Conservation (phyloP, 2,888 invertebrate genomes). For the Lithodes maja region DNA sequence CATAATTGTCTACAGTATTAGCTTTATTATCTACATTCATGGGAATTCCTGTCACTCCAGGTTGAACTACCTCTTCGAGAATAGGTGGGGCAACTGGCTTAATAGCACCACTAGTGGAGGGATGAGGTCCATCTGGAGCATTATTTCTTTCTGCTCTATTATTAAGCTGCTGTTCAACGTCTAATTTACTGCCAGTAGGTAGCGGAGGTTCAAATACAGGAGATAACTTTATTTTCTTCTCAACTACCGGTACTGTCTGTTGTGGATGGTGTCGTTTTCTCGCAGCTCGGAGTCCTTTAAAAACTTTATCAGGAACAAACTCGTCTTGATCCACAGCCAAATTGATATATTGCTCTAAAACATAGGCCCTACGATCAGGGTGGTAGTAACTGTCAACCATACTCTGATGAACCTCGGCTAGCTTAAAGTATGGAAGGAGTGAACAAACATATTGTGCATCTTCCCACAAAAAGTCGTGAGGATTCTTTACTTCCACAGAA, state of each 20-base stretch:
- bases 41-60: neutral
- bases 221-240: constrained; percentile 38
- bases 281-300: constrained; percentile 40
- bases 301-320: constrained; percentile 45
- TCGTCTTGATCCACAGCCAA: constrained; percentile 49
- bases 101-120: constrained; percentile 39
- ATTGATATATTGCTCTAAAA: constrained; percentile 41
- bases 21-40: neutral
- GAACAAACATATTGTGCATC: constrained; percentile 57
- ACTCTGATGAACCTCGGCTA: constrained; percentile 48
- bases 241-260: neutral
- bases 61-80: neutral
- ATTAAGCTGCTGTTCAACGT: neutral
- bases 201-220: neutral
- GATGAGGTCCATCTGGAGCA: constrained; percentile 5
- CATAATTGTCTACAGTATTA: neutral
- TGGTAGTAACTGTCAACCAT: constrained; percentile 48
- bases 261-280: constrained; percentile 43
- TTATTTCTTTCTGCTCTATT: neutral
- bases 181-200: neutral
- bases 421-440: constrained; percentile 49
- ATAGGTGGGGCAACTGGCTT: neutral
- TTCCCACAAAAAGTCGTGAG: constrained; percentile 33
- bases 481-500: neutral
- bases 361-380: constrained; percentile 46